A percentile compares a stretch with the other conserved stretches of the same genome.
Conservation (phyloP, 2,113 vertebrate species). For the Gavialis gangeticus region DNA sequence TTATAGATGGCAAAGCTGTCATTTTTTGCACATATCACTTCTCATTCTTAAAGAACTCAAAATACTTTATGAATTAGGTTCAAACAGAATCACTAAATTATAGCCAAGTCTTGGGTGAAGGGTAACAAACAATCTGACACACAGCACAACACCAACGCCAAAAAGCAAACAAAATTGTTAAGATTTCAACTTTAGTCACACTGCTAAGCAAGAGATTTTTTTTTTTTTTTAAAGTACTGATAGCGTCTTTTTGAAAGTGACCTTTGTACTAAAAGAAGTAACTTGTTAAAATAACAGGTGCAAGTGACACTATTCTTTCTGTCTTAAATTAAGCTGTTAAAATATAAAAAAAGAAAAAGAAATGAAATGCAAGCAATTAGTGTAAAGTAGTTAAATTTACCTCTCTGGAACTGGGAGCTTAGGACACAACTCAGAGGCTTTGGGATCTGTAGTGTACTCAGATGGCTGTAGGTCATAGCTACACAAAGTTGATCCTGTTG, state of each 20-base stretch:
- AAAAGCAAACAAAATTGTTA: not conserved
- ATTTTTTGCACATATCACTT: not conserved
- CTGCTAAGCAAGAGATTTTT: not conserved
- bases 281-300: not conserved
- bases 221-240: not conserved
- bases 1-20: not conserved
- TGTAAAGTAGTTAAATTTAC: conserved; percentile 78
- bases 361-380: conserved; percentile 6
- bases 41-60: not conserved
- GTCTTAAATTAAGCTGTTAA: not conserved
- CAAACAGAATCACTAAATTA: not conserved
- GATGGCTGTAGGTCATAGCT: conserved; percentile 88
- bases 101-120: not conserved
- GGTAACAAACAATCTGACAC: conserved; percentile 10
- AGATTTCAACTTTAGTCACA: not conserved
- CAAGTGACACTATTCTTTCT: too few relatives aligned
- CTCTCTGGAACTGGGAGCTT: conserved; percentile 95
- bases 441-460: conserved; percentile 86
- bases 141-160: not conserved
- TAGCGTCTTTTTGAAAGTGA: not conserved
- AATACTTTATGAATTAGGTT: not conserved
- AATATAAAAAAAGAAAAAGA: conserved; percentile 26
- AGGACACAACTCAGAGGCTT: conserved; percentile 88
- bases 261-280: not conserved
- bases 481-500: conserved; percentile 91